phyloP scores from a whole-genome alignment of 2,888 invertebrate species.

The Cynaeus angustus region DNA sequence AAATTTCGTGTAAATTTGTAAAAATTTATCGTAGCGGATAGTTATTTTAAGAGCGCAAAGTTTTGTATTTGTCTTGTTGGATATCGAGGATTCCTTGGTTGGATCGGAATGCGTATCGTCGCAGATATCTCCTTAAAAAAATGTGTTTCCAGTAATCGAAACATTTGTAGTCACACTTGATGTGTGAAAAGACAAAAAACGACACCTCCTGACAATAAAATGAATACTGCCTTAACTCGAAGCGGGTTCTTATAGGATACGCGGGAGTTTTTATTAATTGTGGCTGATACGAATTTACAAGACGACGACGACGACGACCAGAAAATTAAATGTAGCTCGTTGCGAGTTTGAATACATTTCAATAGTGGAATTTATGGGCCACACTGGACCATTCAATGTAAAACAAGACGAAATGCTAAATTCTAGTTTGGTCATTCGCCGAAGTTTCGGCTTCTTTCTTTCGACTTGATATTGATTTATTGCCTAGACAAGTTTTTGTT shows the following conservation, averaged over 20 bases:
- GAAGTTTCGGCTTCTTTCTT: slow-evolving; percentile 61
- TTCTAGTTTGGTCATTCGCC: slow-evolving; percentile 61
- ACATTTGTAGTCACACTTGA: slow-evolving; percentile 67
- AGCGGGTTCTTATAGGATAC: slow-evolving; percentile 8
- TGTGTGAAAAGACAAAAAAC: slow-evolving; percentile 61
- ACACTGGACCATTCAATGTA: slow-evolving; percentile 67
- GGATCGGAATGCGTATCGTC: slow-evolving; percentile 41
- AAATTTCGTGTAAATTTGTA: slow-evolving; percentile 28
- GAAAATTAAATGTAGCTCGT: slow-evolving; percentile 41
- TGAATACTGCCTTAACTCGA: slow-evolving; percentile 34
- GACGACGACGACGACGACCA: slow-evolving; percentile 31
- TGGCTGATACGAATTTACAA: slow-evolving; percentile 21
- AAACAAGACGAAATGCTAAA: slow-evolving; percentile 68
- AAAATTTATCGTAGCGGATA: slow-evolving; percentile 43
- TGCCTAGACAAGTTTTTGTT: slow-evolving; percentile 44
- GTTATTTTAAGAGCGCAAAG: slow-evolving; percentile 38
- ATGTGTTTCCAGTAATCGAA: slow-evolving; percentile 66
- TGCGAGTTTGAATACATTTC: slow-evolving; percentile 48
- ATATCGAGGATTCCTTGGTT: slow-evolving; percentile 25
- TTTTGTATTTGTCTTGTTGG: slow-evolving; percentile 33
- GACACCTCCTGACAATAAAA: slow-evolving; percentile 39
- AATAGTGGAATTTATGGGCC: slow-evolving; percentile 64
- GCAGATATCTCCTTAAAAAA: slow-evolving; percentile 56
- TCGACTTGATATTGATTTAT: slow-evolving; percentile 50
- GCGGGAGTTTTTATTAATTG: slow-evolving; percentile 44